phyloP scores from a whole-genome alignment of 1,140 invertebrate species.

The Brachionus rubens region DNA sequence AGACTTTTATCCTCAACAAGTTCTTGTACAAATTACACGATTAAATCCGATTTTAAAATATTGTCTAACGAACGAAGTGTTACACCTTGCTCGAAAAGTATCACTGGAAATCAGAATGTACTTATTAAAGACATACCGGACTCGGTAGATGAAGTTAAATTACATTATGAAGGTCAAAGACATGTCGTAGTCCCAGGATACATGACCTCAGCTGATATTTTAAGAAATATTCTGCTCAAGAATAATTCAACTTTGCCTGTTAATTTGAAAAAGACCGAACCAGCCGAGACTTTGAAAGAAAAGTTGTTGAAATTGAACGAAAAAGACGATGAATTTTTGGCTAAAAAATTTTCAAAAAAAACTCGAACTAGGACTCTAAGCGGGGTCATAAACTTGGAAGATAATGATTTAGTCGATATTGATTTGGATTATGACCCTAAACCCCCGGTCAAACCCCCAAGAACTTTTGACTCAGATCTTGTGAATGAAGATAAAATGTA shows the following conservation, averaged over 20 bases:
- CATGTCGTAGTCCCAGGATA: constrained; percentile 32
- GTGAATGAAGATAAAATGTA: neutral
- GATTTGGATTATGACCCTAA: neutral
- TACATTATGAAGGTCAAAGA: constrained; percentile 14
- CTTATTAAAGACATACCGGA: constrained; percentile 36
- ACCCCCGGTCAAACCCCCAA: neutral
- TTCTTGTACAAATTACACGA: neutral
- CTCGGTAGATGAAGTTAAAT: constrained; percentile 19
- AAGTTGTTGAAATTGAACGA: neutral
- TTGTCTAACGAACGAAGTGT: neutral
- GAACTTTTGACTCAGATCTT: neutral
- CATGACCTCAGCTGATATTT: constrained; percentile 39
- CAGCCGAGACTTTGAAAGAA: neutral
- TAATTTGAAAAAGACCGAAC: neutral
- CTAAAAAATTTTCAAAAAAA: neutral
- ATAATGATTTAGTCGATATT: neutral
- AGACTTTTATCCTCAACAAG: neutral
- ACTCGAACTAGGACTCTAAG: neutral
- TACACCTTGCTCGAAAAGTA: neutral
- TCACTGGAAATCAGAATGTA: neutral
- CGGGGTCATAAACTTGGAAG: neutral
- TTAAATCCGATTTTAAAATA: constrained; percentile 4
- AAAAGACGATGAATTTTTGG: constrained; percentile 14
- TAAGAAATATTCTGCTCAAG: constrained; percentile 16
- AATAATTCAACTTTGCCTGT: neutral